Evolutionary conservation across 2,888 invertebrate species (phyloP), one percentile per base, ranked within the genome.

Genomic region (Reticulitermes lucifugus): DNA sequence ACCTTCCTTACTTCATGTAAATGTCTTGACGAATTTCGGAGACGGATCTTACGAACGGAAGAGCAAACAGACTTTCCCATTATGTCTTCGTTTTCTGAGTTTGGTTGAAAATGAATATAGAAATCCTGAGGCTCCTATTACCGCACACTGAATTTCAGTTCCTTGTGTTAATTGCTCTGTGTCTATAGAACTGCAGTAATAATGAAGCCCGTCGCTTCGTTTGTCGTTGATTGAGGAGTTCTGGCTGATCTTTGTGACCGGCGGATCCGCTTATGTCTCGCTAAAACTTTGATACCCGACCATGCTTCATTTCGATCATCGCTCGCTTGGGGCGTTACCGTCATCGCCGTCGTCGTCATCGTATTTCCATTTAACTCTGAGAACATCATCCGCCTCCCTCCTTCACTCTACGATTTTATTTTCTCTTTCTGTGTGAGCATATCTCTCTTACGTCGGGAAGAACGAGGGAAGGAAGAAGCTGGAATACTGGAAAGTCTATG

Each of bases 311-410:
- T 77, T 77, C 77, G 43, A 77, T 46, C 77, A 29, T n/a, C 14
- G 7, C 43, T 29, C 43, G 41, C 75, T 43, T 43, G 29, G 29
- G 73, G 73, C 73, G 73, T 6, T 22, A 35, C 35, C 4, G 2
- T 35, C 35, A 35, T 35, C 35, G 25, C 25, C 25, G 35, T 46
- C 9, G 9, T 75, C 75, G 77, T n/a, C 46, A n/a, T 46, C 46
- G n/a, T n/a, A 77, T 77, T 77, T 77, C 77, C 77, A 77, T 77
- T 77, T 77, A 77, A 21, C 77, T 22, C 77, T 46, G 77, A 7
- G n/a, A 65, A 10, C n/a, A n/a, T 65, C 65, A 9, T 12, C 9
- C 22, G 5, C 46, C 46, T 35, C 46, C 41, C 41, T 21, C n/a
- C 25, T 65, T 25, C n/a, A n/a, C 25, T 65, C 5, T 12, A 65